These are phyloP conservation scores for Phylloscopus whistleri DNA, from an alignment of 2,113 vertebrate species.

Conservation along the genomic window DNA sequence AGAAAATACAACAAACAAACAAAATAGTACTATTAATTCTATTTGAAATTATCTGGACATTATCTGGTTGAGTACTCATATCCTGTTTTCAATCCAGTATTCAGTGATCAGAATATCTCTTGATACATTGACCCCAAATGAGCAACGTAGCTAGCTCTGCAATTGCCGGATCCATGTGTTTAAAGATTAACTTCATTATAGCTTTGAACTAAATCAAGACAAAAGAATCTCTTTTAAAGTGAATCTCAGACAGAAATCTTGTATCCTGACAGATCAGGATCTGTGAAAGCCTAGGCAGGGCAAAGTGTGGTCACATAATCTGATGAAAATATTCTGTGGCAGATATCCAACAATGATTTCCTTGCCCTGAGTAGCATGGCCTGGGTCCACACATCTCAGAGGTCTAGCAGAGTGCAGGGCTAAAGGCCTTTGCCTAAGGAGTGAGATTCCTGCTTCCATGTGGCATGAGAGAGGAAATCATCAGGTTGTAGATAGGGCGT, in stretches of 20 bases:
- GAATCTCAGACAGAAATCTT: neutral
- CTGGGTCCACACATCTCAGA: neutral
- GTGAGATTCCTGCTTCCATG: neutral
- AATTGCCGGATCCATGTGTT: fast-evolving
- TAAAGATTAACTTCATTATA: neutral
- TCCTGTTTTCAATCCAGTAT: neutral
- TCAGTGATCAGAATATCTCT: neutral
- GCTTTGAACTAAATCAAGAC: neutral
- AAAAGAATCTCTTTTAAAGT: neutral
- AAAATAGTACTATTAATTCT: neutral
- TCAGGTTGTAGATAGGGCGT: neutral
- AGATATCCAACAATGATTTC: neutral
- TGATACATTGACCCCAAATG: neutral
- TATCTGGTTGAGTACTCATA: neutral
- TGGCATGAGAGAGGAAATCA: neutral
- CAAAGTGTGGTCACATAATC: neutral
- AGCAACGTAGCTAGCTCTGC: neutral
- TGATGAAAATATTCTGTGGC: neutral
- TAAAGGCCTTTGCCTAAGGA: neutral
- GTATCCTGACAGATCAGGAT: neutral
- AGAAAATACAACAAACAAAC: neutral
- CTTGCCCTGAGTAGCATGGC: neutral
- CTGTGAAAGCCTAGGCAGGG: neutral
- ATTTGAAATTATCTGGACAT: constrained; percentile 7
- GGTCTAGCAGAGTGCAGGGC: neutral